phyloP scores from a whole-genome alignment of 2,113 vertebrate genomes.

The Sorex fumeus region DNA sequence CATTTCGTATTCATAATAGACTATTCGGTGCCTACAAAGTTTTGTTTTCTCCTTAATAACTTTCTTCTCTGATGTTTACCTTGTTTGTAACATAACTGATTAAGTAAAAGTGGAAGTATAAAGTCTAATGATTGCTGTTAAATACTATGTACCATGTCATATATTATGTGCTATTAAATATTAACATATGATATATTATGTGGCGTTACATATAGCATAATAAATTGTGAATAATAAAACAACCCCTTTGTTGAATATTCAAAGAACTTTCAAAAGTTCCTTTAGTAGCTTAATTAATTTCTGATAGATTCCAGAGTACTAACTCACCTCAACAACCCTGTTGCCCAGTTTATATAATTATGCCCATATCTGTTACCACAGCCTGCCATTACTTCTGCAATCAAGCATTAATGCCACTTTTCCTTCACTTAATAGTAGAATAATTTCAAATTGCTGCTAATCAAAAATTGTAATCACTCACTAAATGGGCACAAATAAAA shows the following conservation, averaged over 20 bases:
- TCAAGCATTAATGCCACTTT: constrained; percentile 26
- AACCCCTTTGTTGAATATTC: not conserved
- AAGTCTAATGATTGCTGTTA: constrained; percentile 21
- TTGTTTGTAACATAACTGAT: not conserved
- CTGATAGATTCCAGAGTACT: not conserved
- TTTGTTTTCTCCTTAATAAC: constrained; percentile 49
- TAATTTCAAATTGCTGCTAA: constrained; percentile 43
- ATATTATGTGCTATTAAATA: too few relatives aligned
- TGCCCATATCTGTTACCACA: not conserved
- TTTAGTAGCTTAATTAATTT: constrained; percentile 16
- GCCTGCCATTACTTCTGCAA: not conserved
- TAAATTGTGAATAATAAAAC: constrained; percentile 44
- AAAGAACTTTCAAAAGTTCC: not conserved
- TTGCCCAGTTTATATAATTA: not conserved
- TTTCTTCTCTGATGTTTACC: not conserved
- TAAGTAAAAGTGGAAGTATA: constrained; percentile 12
- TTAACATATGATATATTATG: not conserved
- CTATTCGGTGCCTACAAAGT: constrained; percentile 13
- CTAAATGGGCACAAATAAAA: constrained; percentile 48
- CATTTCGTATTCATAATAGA: not conserved
- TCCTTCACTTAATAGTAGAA: constrained; percentile 17
- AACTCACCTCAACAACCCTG: not conserved
- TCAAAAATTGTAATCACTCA: constrained; percentile 33
- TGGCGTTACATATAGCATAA: not conserved
- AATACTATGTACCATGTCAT: not conserved